Evolutionary conservation across 2,797 vertebrate genomes (phyloP), one percentile per base, ranked within the genome.

Genomic region (Mormyrus hasselquistii): DNA sequence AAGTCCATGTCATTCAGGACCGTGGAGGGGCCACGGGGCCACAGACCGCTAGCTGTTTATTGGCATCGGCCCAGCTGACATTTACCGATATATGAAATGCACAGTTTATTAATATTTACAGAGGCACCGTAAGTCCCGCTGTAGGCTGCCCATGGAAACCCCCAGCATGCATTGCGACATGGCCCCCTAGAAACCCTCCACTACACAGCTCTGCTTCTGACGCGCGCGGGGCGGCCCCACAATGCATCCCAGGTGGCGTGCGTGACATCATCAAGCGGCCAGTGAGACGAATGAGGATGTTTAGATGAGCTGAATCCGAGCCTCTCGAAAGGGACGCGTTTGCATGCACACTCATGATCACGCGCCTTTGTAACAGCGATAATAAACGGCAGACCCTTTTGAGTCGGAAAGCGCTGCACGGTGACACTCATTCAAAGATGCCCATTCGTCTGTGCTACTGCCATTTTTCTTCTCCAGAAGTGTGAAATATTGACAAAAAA

Each of bases 81-180:
- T 84, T 84, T 79, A 38, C 73, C 38, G 4, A 16, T 44, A 44
- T 79, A 79, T n/a, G 73, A 79, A 79, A 79, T 44, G 73, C 73
- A 6, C 73, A 44, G 73, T 19, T 79, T 79, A 79, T 79, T 79
- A 79, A 41, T 44, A 79, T 79, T 79, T 79, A 79, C 73, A 79
- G 34, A 79, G 73, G 14, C 73, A 3, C 73, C 6, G 34, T 3
- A 44, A 79, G 73, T 79, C 29, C 73, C 38, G 7, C 14, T n/a
- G 73, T 2, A 12, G 12, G 65, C 65, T 12, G 25, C 10, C 34
- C 73, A 1, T 16, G 34, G 73, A 79, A 79, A 38, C 12, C 73
- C 73, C 73, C 73, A 19, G 14, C 34, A n/a, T 79, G 73, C 73
- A 44, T 41, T 79, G 29, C 5, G 2, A 19, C 14, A 0, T 2